Evolutionary conservation across 1,140 invertebrate genomes (phyloP).

Genomic region (Zaprionus kolodkinae): DNA sequence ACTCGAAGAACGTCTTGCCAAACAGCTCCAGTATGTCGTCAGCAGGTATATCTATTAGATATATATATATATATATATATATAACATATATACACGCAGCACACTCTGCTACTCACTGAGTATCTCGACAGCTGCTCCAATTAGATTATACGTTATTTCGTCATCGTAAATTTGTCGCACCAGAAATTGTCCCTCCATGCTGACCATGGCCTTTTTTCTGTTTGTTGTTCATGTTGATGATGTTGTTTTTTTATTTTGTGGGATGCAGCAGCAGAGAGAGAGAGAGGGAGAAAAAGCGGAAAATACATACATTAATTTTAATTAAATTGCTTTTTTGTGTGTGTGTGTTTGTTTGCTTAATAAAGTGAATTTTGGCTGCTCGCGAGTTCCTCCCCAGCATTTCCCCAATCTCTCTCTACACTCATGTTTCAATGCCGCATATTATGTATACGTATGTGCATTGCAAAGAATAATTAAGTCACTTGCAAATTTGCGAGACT

Average conservation of each 20-base stretch:
- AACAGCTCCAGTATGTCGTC: slow-evolving; percentile 96
- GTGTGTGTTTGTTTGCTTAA: slow-evolving; percentile 21
- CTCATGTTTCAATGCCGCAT: slow-evolving; percentile 4
- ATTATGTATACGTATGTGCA: not conserved
- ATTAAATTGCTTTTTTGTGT: slow-evolving; percentile 75
- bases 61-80: not conserved
- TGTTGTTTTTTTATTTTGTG: slow-evolving; percentile 1
- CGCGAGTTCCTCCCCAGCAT: slow-evolving; percentile 34
- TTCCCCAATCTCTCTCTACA: not conserved
- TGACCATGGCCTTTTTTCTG: slow-evolving; percentile 95
- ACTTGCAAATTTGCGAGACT: not conserved
- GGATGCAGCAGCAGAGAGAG: slow-evolving; percentile 18
- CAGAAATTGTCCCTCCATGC: slow-evolving; percentile 97
- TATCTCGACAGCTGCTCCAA: slow-evolving; percentile 94
- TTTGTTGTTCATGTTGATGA: slow-evolving; percentile 23
- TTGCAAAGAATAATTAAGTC: slow-evolving; percentile 3
- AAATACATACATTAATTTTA: slow-evolving; percentile 83
- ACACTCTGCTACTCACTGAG: slow-evolving; percentile 89
- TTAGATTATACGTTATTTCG: slow-evolving; percentile 96
- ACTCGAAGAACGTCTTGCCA: slow-evolving; percentile 97
- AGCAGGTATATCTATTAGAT: slow-evolving; percentile 92
- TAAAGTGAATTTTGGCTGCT: slow-evolving; percentile 30
- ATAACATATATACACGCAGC: slow-evolving; percentile 13
- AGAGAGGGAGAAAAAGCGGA: slow-evolving; percentile 18
- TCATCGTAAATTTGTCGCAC: slow-evolving; percentile 98